These are phyloP conservation scores for Empidonax alnorum DNA, from an alignment of 2,113 vertebrate species.

Conservation along the genomic window DNA sequence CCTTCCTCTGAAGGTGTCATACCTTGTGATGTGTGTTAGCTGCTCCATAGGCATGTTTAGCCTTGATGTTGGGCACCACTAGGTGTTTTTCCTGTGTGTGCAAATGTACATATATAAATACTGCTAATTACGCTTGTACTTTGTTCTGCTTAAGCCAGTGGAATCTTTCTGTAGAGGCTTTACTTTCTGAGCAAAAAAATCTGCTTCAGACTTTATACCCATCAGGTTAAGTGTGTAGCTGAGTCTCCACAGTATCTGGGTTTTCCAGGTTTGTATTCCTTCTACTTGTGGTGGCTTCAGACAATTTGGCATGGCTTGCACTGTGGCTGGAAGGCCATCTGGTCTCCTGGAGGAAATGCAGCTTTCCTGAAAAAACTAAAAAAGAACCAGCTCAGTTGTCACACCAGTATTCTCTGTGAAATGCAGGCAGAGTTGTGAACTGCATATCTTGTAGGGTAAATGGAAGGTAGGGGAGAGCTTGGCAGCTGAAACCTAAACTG, in stretches of 20 bases:
- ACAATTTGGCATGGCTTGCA: not conserved
- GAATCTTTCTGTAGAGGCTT: not conserved
- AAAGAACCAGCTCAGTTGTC: not conserved
- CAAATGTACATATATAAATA: not conserved
- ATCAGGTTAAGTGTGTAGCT: not conserved
- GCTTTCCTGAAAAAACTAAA: not conserved
- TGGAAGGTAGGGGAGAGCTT: not conserved
- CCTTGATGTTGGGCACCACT: not conserved
- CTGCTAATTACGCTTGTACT: not conserved
- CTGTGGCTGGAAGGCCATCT: not conserved
- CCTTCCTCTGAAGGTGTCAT: slow-evolving; percentile 3
- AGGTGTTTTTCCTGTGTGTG: not conserved
- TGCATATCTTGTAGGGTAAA: not conserved
- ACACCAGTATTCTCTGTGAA: not conserved
- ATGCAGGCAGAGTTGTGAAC: not conserved
- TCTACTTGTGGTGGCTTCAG: not conserved
- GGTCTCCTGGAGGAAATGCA: not conserved
- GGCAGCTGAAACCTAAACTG: not conserved
- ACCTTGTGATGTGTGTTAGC: not conserved
- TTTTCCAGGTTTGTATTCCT: slow-evolving; percentile 35
- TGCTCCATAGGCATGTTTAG: not conserved
- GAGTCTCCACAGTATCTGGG: not conserved
- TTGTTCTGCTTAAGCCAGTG: not conserved
- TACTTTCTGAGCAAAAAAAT: not conserved
- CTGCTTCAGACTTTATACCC: not conserved